phyloP scores from a whole-genome alignment of 2,797 vertebrate genomes.

The Acomys russatus region DNA sequence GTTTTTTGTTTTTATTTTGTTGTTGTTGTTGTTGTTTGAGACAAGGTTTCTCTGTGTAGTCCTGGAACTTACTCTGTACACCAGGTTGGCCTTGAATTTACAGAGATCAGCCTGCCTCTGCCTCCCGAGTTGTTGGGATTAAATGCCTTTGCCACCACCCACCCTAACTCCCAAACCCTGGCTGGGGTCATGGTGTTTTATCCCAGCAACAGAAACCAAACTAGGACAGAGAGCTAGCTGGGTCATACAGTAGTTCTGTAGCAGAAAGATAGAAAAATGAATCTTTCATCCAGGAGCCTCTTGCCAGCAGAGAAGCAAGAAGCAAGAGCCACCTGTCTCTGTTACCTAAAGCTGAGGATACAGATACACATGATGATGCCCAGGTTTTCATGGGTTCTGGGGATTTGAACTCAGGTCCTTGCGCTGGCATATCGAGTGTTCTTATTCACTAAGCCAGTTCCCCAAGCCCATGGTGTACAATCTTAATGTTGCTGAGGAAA shows the following conservation, averaged over 20 bases:
- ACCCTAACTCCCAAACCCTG: too few relatives aligned
- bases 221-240: background rate
- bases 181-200: background rate
- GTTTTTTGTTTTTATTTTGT: too few relatives aligned
- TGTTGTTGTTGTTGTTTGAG: too few relatives aligned
- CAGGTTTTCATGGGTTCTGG: background rate
- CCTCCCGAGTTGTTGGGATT: too few relatives aligned
- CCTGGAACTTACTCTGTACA: too few relatives aligned
- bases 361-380: background rate
- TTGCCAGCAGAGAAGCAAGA: background rate
- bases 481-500: background rate
- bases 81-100: too few relatives aligned
- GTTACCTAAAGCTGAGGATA: background rate
- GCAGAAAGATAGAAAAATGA: background rate
- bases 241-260: background rate
- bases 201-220: background rate
- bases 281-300: background rate
- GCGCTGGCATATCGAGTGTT: background rate
- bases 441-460: background rate
- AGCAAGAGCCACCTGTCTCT: background rate
- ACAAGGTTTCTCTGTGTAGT: too few relatives aligned
- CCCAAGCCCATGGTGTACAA: background rate
- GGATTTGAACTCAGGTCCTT: background rate
- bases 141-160: too few relatives aligned
- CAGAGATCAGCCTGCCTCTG: too few relatives aligned